phyloP scores from a whole-genome alignment of 2,888 invertebrate genomes.

The Maniola hyperantus region DNA sequence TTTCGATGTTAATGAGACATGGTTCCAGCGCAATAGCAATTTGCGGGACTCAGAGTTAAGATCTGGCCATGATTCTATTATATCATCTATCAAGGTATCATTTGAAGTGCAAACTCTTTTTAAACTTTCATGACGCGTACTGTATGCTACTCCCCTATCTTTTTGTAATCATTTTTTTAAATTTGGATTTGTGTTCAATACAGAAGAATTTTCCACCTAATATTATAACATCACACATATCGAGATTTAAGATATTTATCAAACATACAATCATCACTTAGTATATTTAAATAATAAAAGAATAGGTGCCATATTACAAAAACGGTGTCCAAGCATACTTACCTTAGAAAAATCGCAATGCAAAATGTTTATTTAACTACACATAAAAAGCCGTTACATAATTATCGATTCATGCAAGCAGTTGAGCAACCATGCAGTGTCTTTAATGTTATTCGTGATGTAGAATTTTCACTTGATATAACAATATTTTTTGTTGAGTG shows the following conservation, averaged over 20 bases:
- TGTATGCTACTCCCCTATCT: background rate
- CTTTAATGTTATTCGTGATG: conserved; percentile 41
- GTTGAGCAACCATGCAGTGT: conserved; percentile 75
- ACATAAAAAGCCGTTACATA: conserved; percentile 78
- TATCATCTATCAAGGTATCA: no score
- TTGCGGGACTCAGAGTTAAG: no score
- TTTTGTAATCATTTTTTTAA: background rate
- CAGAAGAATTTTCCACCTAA: background rate
- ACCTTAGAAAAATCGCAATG: conserved; percentile 45
- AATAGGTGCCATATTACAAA: conserved; percentile 37
- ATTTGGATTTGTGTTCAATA: conserved; percentile 1
- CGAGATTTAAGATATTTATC: conserved; percentile 4
- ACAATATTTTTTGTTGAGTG: conserved; percentile 42
- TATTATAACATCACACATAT: background rate
- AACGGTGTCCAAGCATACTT: conserved; percentile 50
- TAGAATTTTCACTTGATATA: conserved; percentile 47
- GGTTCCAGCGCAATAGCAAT: no score
- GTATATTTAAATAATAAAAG: conserved; percentile 24
- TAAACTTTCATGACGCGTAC: background rate
- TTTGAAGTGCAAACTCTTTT: background rate
- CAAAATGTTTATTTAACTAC: conserved; percentile 58
- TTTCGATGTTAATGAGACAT: no score
- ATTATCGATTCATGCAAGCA: conserved; percentile 73
- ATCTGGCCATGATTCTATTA: background rate
- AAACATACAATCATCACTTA: conserved; percentile 13